These are phyloP conservation scores for Caenorhabditis auriculariae DNA, from an alignment of 2,888 invertebrate species.

Conservation along the genomic window DNA sequence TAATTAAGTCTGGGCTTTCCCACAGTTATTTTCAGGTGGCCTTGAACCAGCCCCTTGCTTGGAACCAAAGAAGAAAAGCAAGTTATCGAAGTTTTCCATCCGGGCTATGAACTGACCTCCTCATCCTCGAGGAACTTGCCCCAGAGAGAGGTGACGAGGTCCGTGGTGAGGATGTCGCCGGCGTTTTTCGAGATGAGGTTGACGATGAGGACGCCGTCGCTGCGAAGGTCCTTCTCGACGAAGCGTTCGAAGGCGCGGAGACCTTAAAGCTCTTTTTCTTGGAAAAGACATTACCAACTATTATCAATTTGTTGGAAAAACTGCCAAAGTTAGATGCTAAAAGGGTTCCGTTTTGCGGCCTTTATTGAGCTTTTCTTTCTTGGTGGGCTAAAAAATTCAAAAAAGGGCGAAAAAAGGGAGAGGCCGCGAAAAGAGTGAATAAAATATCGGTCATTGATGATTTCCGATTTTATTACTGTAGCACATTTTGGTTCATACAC, in stretches of 20 bases:
- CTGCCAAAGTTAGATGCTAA: too few species aligned
- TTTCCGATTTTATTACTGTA: too few species aligned
- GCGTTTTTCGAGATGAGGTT: conserved; percentile 60
- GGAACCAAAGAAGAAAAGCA: neutral
- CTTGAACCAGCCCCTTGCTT: too few species aligned
- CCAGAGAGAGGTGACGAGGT: conserved; percentile 57
- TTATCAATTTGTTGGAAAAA: neutral
- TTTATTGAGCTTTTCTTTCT: too few species aligned
- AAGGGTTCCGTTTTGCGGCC: too few species aligned
- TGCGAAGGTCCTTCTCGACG: conserved; percentile 44
- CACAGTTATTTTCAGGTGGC: too few species aligned
- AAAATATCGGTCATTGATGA: too few species aligned
- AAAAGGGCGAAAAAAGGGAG: too few species aligned
- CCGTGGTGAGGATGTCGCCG: conserved; percentile 60
- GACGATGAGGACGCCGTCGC: conserved; percentile 59
- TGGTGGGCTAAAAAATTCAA: too few species aligned
- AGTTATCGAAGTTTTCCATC: neutral
- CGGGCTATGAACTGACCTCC: neutral
- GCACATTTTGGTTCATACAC: too few species aligned
- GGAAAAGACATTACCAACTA: neutral
- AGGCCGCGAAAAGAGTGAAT: neutral
- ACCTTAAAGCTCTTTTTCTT: conserved; percentile 26
- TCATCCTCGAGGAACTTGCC: conserved; percentile 48
- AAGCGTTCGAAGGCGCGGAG: conserved; percentile 43
- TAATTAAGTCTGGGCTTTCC: too few species aligned